Conservation (phyloP, 2,113 vertebrate genomes). For the Sander lucioperca region DNA sequence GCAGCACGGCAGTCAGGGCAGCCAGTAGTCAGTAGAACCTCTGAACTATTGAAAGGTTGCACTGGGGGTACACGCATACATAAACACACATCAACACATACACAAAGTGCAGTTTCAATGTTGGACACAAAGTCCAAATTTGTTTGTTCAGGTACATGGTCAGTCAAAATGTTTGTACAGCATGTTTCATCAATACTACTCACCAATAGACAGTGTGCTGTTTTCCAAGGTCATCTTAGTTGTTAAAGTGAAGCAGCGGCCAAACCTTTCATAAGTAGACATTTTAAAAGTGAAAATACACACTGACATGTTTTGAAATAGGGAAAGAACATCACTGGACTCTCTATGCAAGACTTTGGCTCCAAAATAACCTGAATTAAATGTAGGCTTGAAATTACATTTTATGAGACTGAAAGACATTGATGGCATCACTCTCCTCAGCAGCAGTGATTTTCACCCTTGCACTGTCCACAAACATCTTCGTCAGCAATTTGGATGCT, state of each 20-base stretch:
- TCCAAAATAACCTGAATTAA: neutral
- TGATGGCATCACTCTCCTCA: constrained; percentile 6
- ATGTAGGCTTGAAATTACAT: constrained; percentile 31
- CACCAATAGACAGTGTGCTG: constrained; percentile 38
- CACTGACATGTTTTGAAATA: neutral
- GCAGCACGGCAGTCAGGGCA: constrained; percentile 54
- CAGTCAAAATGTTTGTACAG: neutral
- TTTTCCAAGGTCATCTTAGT: constrained; percentile 4
- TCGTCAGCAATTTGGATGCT: neutral
- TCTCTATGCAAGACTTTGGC: neutral
- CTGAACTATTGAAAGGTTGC: fast-evolving
- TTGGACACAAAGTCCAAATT: constrained; percentile 22
- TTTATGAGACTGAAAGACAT: constrained; percentile 11
- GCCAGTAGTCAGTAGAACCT: constrained; percentile 32
- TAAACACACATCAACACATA: neutral
- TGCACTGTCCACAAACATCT: neutral
- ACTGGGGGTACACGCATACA: constrained; percentile 24
- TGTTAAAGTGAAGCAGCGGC: neutral
- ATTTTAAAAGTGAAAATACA: neutral
- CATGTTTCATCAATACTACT: constrained; percentile 15
- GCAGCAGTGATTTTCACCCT: constrained; percentile 9
- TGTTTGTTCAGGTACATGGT: neutral
- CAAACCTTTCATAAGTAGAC: constrained; percentile 25
- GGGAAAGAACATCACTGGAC: neutral
- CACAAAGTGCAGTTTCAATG: neutral